Conservation (phyloP, 1,140 invertebrate genomes). For the Bombus difficillimus region DNA sequence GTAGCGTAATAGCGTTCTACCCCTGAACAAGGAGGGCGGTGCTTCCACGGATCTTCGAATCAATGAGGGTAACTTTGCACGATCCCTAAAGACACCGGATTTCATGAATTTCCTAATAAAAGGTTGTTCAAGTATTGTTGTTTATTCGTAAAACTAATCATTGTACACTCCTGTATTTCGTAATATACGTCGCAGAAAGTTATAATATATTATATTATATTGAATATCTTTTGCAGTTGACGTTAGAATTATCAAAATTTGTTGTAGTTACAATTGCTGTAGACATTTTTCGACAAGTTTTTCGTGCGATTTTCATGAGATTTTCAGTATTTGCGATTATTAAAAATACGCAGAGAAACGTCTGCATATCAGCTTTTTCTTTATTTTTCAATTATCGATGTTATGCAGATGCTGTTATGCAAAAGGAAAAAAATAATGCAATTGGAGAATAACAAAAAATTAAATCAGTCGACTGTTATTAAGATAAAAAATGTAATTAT, state of each 20-base stretch:
- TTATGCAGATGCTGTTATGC: not conserved
- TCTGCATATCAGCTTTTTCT: not conserved
- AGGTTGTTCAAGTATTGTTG: too few relatives aligned
- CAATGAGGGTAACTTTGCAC: not conserved
- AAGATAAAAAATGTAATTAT: not conserved
- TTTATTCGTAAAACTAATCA: too few relatives aligned
- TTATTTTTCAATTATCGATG: not conserved
- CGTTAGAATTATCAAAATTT: too few relatives aligned
- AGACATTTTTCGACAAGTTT: too few relatives aligned
- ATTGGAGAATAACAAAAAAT: not conserved
- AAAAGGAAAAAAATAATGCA: not conserved
- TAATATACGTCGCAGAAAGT: not conserved
- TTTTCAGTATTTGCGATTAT: too few relatives aligned
- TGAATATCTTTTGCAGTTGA: too few relatives aligned
- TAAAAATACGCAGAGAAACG: too few relatives aligned
- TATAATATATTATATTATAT: too few relatives aligned
- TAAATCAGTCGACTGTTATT: not conserved
- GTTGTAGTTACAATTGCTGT: too few relatives aligned
- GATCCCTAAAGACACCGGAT: not conserved
- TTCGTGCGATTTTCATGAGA: too few relatives aligned
- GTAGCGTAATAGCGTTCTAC: not conserved
- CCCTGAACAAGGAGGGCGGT: slow-evolving; percentile 5
- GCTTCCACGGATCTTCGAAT: not conserved
- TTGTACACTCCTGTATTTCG: not conserved
- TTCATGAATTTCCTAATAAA: not conserved